phyloP scores from a whole-genome alignment of 1,140 invertebrate genomes.

The Drosophila oshimai region DNA sequence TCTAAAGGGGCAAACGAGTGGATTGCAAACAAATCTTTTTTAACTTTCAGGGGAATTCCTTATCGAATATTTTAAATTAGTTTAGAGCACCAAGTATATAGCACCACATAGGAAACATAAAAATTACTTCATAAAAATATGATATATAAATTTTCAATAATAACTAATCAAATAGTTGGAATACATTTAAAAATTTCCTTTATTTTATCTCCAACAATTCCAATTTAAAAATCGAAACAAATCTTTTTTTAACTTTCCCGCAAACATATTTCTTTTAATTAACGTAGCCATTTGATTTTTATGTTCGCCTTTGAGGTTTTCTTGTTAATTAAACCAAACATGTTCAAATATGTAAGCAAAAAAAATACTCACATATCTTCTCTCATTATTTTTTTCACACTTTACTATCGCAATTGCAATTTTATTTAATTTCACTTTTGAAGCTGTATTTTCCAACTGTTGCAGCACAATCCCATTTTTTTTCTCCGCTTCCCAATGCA shows the following conservation, averaged over 20 bases:
- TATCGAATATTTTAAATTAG: background rate
- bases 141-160: too few species aligned
- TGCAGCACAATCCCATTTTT: background rate
- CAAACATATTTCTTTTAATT: background rate
- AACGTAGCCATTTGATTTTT: background rate
- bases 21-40: background rate
- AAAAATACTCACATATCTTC: background rate
- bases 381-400: background rate
- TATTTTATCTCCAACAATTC: too few species aligned
- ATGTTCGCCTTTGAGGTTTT: background rate
- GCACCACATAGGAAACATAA: too few species aligned
- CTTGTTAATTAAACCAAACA: background rate
- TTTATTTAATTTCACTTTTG: background rate
- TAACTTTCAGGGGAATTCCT: constrained; percentile 11
- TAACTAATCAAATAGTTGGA: too few species aligned
- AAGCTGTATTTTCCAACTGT: constrained; percentile 9
- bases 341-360: too few species aligned
- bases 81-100: background rate
- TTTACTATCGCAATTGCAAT: background rate
- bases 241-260: too few species aligned
- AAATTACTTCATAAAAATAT: too few species aligned
- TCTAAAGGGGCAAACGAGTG: background rate
- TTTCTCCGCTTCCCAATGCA: constrained; percentile 1
- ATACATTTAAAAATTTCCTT: too few species aligned
- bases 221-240: too few species aligned